Base-by-base conservation (phyloP, 2,888 invertebrate species). In the Nomada fabriciana region DNA sequence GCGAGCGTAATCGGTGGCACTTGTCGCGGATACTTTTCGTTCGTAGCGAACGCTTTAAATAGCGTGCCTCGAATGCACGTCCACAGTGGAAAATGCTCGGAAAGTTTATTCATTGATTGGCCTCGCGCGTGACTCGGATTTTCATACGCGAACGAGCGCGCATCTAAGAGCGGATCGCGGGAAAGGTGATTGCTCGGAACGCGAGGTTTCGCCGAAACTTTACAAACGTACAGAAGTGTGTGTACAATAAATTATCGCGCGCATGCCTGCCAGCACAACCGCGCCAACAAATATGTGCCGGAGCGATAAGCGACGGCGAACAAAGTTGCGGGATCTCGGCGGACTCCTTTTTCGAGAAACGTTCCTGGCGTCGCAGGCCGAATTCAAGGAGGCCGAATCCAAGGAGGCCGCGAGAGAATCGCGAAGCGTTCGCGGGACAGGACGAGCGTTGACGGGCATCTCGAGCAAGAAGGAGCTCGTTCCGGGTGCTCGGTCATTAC, bases 401-500 rank as follows among this genome's bases (percentile, higher is more conserved):
- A 29, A 29, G 29, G 29, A 29, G 29, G 29, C 29, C 29, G 29
- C 29, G 3, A 0, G 29, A 29, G 4, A 29, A 29, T 29, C 29
- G 29, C 29, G 29, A 29, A 5, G 29, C 29, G 1, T 3, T 15
- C 47, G 18, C 47, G 50, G 9, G 15, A 20, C 2, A 15, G n/a
- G 10, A 18, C 9, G 20, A 11, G 5, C 7, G 13, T 5, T 20
- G n/a, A 20, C n/a, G 20, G 20, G 20, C 3, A 53, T 20, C 53
- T n/a, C n/a, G 20, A 53, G 20, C 10, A n/a, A 20, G 53, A 53
- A 20, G 53, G 53, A 53, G 20, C 57, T 11, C 47, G 75, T 78
- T 83, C 67, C 77, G 76, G 67, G 64, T 67, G 67, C 69, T 42
- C 60, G 80, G 76, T 89, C 90, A 89, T 91, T 91, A 91, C 79